phyloP scores from a whole-genome alignment of 2,888 invertebrate genomes.

The Drosophila prolongata region DNA sequence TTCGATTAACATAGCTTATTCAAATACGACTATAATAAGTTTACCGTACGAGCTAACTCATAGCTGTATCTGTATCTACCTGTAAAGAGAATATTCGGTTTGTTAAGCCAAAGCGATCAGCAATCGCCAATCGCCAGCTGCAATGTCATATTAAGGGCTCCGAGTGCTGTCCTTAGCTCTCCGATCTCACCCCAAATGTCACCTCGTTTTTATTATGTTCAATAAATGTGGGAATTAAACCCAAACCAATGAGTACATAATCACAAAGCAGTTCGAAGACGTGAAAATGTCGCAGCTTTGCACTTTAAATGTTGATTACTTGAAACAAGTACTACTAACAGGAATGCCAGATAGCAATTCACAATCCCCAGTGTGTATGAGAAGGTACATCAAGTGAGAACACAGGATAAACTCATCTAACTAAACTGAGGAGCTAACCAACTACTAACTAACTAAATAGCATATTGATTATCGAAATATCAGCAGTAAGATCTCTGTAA shows the following conservation, averaged over 20 bases:
- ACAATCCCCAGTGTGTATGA: conserved; percentile 12
- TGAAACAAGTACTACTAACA: conserved; percentile 30
- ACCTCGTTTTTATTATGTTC: conserved; percentile 45
- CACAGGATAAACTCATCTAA: conserved; percentile 22
- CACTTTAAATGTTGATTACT: conserved; percentile 39
- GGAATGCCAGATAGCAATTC: conserved; percentile 18
- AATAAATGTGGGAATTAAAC: conserved; percentile 45
- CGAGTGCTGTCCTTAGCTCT: conserved; percentile 19
- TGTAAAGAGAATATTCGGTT: conserved; percentile 32
- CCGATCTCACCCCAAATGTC: conserved; percentile 33
- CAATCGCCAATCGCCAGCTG: conserved; percentile 6
- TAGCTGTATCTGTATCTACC: conserved; percentile 13
- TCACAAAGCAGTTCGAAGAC: conserved; percentile 1
- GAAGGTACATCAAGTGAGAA: conserved; percentile 23
- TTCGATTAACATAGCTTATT: conserved; percentile 46
- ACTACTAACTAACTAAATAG: conserved; percentile 44
- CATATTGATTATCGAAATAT: conserved; percentile 44
- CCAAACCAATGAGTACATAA: conserved; percentile 18
- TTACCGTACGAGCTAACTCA: conserved; percentile 1
- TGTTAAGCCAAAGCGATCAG: conserved; percentile 5
- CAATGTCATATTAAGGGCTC: conserved; percentile 16
- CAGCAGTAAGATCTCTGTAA: conserved; percentile 33
- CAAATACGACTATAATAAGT: conserved; percentile 23
- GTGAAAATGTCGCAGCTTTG: conserved; percentile 19
- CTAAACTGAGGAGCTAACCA: conserved; percentile 33